Evolutionary conservation across 1,140 invertebrate genomes (phyloP), one percentile per base, ranked within the genome.

Genomic region (Ephestia elutella): DNA sequence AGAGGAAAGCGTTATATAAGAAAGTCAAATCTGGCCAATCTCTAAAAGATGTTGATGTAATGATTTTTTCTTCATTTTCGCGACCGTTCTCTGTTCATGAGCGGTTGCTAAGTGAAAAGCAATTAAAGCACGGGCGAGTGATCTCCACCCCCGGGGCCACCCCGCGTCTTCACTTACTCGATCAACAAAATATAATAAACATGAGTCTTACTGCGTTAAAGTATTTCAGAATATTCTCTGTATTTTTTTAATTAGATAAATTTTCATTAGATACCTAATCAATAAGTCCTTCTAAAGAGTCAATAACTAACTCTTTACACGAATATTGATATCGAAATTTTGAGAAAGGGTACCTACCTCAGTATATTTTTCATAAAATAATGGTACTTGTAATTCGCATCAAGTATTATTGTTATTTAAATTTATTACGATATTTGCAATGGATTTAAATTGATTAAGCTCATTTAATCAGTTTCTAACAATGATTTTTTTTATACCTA

Each of bases 61-160:
- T 86, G 82, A 88, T 88, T 86, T 86, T 86, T 87, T 86, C 80
- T 88, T 85, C 78, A 82, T 83, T 86, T 82, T 87, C 77, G 66
- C 83, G 76, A 77, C 65, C 68, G 69, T 78, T 83, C 70, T 74
- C 78, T 83, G 81, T 85, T 86, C 81, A 86, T 83, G 82, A 86
- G 76, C 81, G 81, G 86, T 86, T 88, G 83, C 85, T 88, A 88
- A 88, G 85, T 88, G 81, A 86, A 86, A 88, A 87, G 83, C 86
- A 87, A 88, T 88, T 88, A 88, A 88, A 88, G 78, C 83, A 85
- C 71, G 81, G 84, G 73, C 80, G 81, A 87, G 68, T 80, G 81
- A 78, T 82, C 80, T 72, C 75, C 58, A 50, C 70, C 59, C 62
- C 69, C 70, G 54, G 68, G 49, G 19, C 70, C 70, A 69, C 63